Conservation (phyloP, 2,113 vertebrate species). For the Connochaetes taurinus region DNA sequence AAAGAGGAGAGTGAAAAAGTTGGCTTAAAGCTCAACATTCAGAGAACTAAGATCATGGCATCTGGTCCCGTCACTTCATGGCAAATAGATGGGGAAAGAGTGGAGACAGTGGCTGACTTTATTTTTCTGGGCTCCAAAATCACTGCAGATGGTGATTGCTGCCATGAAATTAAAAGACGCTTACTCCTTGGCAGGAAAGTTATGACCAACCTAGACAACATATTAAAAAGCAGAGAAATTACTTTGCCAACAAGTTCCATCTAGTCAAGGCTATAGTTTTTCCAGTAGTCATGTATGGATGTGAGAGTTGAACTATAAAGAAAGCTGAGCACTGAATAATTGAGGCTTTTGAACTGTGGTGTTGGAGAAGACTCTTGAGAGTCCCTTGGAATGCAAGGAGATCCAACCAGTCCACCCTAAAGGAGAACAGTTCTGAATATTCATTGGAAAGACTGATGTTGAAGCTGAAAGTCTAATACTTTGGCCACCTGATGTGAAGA, state of each 20-base stretch:
- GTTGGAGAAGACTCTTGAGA: background rate
- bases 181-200: background rate
- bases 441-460: background rate
- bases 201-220: background rate
- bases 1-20: too few relatives aligned
- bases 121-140: background rate
- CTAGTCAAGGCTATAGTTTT: background rate
- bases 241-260: background rate
- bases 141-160: background rate
- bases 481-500: background rate
- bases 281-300: background rate
- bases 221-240: background rate
- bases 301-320: background rate
- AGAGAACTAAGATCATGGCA: background rate
- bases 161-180: background rate
- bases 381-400: background rate
- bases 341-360: background rate
- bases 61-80: background rate
- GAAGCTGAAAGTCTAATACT: background rate
- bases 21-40: too few relatives aligned
- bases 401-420: background rate
- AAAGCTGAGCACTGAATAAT: background rate
- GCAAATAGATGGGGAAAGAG: background rate
- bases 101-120: background rate
- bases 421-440: background rate